Conservation (phyloP, 2,113 vertebrate species). For the Myiagra hebetior region DNA sequence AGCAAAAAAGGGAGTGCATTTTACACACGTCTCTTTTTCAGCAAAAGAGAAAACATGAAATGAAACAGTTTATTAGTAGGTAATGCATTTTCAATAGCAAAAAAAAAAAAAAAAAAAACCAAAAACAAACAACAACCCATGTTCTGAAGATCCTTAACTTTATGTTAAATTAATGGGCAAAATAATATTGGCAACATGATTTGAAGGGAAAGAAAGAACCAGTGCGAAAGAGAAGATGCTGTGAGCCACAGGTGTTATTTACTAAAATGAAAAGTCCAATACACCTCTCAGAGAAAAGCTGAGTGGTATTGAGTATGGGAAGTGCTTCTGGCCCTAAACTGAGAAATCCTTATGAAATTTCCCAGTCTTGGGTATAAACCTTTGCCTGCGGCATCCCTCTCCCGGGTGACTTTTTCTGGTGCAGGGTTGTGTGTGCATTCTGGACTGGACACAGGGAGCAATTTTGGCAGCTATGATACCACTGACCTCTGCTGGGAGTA, state of each 20-base stretch:
- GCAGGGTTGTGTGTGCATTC: fast-evolving
- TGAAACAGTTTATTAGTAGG: not conserved
- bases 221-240: not conserved
- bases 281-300: not conserved
- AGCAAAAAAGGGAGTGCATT: not conserved
- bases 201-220: not conserved
- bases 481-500: conserved; percentile 37
- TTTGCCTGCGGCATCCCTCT: not conserved
- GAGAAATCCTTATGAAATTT: not conserved
- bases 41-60: conserved; percentile 6
- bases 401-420: fast-evolving
- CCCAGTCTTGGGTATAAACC: not conserved
- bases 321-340: not conserved
- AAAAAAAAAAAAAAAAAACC: not conserved
- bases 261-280: not conserved
- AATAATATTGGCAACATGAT: not conserved
- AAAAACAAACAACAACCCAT: not conserved
- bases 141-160: not conserved
- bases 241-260: not conserved
- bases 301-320: not conserved
- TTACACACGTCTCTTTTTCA: conserved; percentile 38
- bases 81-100: not conserved
- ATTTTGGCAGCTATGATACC: not conserved
- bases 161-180: not conserved
- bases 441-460: not conserved